Evolutionary conservation across 2,797 vertebrate genomes (phyloP), one percentile per base, ranked within the genome.

Genomic region (Eupleurogrammus muticus): DNA sequence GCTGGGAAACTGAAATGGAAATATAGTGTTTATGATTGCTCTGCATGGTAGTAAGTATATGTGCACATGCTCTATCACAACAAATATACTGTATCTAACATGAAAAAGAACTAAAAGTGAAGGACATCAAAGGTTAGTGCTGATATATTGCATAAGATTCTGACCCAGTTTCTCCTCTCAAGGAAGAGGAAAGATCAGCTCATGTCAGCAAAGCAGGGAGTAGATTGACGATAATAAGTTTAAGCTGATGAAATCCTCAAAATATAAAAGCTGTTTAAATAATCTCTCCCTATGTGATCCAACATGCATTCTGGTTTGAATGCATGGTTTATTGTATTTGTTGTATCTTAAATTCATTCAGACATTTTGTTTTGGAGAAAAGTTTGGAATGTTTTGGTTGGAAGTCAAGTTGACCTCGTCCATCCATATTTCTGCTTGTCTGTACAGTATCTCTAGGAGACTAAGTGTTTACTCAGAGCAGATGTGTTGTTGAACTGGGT

Each of bases 1-100:
- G 59, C 76, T 55, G 34, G 17, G 55, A 58, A 70, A 74, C 54
- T 1, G 11, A 35, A 3, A n/a, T 23, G 24, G 51, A 56, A 55
- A 59, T 32, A 35, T 65, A 56, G 42, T 20, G 16, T 21, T 48
- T 51, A 34, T 58, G 19, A 36, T 47, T 52, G 36, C 21, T 74
- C 2, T 56, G 42, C 32, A 62, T 50, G 23, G 23, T 55, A n/a
- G 70, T 54, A 36, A 50, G 32, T 19, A 20, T 19, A 35, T 9
- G 38, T 16, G 0, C 38, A 12, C 42, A 47, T 24, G 17, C 21
- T 51, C 34, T 28, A 12, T 56, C 46, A 51, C 13, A 65, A 52
- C n/a, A 46, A 44, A 19, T 17, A 36, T 0, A n/a, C n/a, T n/a
- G n/a, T n/a, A 24, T 36, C 49, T 20, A 38, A 54, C 11, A 19